Conservation (phyloP, 2,797 vertebrate genomes). For the Buphagus erythrorhynchus region DNA sequence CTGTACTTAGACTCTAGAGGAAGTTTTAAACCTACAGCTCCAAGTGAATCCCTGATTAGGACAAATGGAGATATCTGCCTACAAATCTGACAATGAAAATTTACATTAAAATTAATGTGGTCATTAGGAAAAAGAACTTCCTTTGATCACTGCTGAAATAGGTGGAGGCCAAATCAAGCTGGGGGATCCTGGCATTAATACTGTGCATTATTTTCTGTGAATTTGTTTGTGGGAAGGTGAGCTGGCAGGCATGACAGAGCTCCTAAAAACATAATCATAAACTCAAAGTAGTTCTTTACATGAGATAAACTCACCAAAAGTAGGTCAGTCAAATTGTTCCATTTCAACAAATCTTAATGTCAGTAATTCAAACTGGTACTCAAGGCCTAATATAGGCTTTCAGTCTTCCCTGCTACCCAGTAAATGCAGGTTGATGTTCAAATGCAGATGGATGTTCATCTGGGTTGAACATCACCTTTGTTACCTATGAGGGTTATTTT, state of each 20-base stretch:
- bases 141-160: neutral
- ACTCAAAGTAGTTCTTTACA: neutral
- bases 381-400: accelerated
- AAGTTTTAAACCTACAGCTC: neutral
- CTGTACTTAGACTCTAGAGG: accelerated
- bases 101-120: neutral
- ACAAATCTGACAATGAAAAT: neutral
- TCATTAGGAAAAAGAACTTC: neutral
- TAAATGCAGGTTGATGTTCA: neutral
- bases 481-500: neutral
- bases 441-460: neutral
- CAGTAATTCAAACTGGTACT: neutral
- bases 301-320: neutral
- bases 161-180: neutral
- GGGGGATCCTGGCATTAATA: neutral
- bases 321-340: neutral
- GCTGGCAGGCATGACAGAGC: neutral
- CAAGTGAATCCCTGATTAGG: neutral
- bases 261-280: neutral
- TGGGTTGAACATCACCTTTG: neutral
- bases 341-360: neutral
- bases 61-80: neutral
- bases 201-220: neutral
- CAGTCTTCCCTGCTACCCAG: neutral
- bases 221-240: neutral